Conservation (phyloP, 2,113 vertebrate genomes). For the Dasyurus viverrinus region DNA sequence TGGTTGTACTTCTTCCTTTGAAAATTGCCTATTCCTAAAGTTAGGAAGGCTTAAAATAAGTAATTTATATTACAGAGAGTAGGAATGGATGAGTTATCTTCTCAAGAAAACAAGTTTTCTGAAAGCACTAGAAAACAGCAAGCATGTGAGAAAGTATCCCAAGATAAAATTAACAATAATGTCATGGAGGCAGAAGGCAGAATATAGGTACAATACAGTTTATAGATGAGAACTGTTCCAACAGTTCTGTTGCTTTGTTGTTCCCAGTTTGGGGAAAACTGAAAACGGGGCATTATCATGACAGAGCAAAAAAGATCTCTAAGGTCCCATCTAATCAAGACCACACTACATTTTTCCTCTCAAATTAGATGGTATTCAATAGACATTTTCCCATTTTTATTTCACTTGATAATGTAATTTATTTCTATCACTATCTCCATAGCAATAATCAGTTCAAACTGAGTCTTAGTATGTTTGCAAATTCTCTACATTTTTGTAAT, state of each 20-base stretch:
- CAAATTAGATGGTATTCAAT: no score
- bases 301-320: no score
- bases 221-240: no score
- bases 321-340: no score
- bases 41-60: background rate
- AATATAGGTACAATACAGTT: no score
- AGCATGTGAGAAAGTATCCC: no score
- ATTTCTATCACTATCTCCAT: background rate
- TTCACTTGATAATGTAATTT: background rate
- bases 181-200: background rate
- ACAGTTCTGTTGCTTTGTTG: background rate
- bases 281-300: no score
- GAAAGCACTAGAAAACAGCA: no score
- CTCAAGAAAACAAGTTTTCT: background rate
- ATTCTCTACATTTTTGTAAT: background rate
- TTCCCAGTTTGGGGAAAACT: background rate
- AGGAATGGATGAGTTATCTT: background rate
- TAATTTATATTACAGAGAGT: background rate
- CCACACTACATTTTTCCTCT: no score
- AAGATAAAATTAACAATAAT: background rate
- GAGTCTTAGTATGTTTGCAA: background rate
- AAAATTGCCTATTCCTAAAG: background rate
- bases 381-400: no score
- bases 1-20: no score
- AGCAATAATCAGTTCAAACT: background rate